These are phyloP conservation scores for Cynoglossus semilaevis DNA, from an alignment of 2,113 vertebrate genomes.

Conservation along the genomic window DNA sequence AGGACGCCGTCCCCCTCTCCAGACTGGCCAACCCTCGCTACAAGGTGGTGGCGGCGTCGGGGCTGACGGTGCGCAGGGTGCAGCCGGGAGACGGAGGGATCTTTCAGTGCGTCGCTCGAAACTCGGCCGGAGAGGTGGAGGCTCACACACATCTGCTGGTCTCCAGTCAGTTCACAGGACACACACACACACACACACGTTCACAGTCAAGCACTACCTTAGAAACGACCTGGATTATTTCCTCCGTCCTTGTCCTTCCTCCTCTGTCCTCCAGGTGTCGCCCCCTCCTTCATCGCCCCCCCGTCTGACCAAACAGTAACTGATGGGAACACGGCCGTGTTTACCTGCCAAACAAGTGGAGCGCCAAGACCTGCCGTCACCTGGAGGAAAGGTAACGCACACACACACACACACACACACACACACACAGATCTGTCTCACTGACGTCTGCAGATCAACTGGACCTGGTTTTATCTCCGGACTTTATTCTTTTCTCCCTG, in stretches of 20 bases:
- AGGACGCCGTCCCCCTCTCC: constrained; percentile 81
- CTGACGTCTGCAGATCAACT: constrained; percentile 3
- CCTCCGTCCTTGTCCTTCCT: background rate
- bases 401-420: background rate
- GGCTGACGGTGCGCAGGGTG: constrained; percentile 81
- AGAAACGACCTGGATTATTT: too few species aligned
- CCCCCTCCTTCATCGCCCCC: constrained; percentile 77
- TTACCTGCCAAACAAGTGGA: constrained; percentile 86
- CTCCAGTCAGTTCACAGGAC: constrained; percentile 82
- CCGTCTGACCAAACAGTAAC: constrained; percentile 86
- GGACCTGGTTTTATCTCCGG: background rate
- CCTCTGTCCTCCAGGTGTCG: constrained; percentile 78
- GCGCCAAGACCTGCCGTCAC: constrained; percentile 88
- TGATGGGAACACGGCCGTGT: constrained; percentile 80
- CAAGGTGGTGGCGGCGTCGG: constrained; percentile 75
- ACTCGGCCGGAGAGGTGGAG: constrained; percentile 83
- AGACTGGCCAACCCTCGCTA: constrained; percentile 86
- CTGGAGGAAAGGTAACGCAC: constrained; percentile 85
- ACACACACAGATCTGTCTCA: constrained; percentile 10
- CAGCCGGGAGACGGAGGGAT: constrained; percentile 87
- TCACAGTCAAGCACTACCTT: background rate
- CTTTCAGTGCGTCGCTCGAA: constrained; percentile 92
- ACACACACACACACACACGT: background rate
- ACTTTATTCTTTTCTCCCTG: constrained; percentile 12
- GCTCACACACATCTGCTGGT: constrained; percentile 86